phyloP scores from a whole-genome alignment of 2,797 vertebrate genomes.

The Pangasius mekongensis region DNA sequence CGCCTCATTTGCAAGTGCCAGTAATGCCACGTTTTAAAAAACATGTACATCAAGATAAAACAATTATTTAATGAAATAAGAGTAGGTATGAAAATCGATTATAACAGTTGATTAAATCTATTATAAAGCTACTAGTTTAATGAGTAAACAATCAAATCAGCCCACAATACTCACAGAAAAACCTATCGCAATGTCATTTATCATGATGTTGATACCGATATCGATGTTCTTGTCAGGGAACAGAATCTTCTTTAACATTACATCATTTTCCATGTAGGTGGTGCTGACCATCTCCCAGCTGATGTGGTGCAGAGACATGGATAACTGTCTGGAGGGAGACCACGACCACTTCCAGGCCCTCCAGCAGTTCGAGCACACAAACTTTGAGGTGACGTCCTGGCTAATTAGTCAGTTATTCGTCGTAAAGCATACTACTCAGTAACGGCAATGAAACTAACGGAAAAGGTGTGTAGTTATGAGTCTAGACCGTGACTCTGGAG shows the following conservation, averaged over 20 bases:
- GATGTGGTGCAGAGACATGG: conserved; percentile 88
- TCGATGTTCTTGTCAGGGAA: neutral
- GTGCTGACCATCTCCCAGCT: conserved; percentile 87
- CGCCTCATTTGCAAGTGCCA: neutral
- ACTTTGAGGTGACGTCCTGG: conserved; percentile 72
- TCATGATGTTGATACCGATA: neutral
- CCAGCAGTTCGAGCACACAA: conserved; percentile 80
- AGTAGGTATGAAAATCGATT: no score
- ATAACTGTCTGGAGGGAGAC: conserved; percentile 76
- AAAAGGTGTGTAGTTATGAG: no score
- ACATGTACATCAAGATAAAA: no score
- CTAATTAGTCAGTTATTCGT: no score
- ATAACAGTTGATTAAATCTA: no score
- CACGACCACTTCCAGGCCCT: conserved; percentile 74
- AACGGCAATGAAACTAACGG: neutral
- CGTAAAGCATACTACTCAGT: neutral
- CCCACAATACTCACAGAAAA: neutral
- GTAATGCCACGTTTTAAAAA: neutral
- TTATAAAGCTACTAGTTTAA: no score
- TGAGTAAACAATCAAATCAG: no score
- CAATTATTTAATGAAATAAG: no score
- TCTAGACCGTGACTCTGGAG: conserved; percentile 9
- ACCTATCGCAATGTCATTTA: neutral
- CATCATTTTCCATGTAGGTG: conserved; percentile 71
- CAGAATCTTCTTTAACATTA: no score